These are phyloP conservation scores for silkworm (Bombyx mori) DNA, from an alignment of 1,140 invertebrate genomes.

Conservation along the genomic window DNA sequence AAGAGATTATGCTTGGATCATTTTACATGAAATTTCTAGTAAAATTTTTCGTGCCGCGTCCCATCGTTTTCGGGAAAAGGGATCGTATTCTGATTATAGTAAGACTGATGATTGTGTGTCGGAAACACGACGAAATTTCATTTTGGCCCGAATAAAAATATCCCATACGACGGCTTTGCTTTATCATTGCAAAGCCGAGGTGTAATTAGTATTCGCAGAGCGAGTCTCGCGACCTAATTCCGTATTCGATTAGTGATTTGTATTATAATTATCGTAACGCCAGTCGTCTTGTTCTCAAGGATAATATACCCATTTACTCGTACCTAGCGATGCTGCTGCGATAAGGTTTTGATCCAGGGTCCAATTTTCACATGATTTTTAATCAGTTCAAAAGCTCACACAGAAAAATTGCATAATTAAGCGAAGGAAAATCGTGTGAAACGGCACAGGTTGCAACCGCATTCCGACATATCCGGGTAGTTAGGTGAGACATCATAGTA, in stretches of 20 bases:
- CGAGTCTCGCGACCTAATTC: constrained; percentile 40
- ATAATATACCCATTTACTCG: no score
- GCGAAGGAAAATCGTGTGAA: no score
- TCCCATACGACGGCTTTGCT: constrained; percentile 66
- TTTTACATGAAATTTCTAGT: constrained; percentile 48
- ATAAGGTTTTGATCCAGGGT: no score
- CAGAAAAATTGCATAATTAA: no score
- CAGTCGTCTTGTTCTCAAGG: no score
- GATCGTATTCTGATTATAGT: not conserved
- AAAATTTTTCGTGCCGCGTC: constrained; percentile 37
- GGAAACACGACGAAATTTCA: constrained; percentile 42
- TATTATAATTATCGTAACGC: no score
- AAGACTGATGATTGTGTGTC: constrained; percentile 19
- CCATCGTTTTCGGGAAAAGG: not conserved
- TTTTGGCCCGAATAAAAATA: constrained; percentile 68
- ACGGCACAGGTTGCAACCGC: no score
- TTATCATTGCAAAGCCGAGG: constrained; percentile 63
- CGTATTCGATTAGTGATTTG: constrained; percentile 4
- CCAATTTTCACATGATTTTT: no score
- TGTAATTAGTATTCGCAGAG: constrained; percentile 68
- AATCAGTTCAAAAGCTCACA: no score
- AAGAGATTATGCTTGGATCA: constrained; percentile 70
- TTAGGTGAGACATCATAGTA: no score
- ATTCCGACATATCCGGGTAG: no score
- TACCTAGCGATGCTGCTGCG: no score